Percentiles rank a stretch among this genome's conserved stretches.
Conservation (phyloP, 2,113 vertebrate species). For the Fregata magnificens region DNA sequence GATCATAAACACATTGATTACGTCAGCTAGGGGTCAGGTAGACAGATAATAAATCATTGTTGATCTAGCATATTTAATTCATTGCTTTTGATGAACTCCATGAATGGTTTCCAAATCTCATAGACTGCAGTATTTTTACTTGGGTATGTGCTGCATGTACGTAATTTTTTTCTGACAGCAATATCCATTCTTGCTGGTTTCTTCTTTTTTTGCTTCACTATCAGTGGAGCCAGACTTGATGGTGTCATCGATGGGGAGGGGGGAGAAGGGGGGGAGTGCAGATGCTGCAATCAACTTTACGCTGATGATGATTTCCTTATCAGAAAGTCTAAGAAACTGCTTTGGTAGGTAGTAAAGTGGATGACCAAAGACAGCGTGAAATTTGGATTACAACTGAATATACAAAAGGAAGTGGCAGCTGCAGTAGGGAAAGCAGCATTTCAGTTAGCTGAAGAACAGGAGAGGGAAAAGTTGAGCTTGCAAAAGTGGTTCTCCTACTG, state of each 20-base stretch:
- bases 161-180: background rate
- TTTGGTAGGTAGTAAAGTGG: background rate
- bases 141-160: background rate
- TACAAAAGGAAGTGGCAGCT: background rate
- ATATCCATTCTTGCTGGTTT: background rate
- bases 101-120: background rate
- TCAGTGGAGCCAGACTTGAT: background rate
- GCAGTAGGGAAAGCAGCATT: background rate
- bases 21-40: background rate
- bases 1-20: constrained; percentile 1
- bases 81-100: background rate
- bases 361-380: background rate
- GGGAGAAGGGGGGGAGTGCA: background rate
- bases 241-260: background rate
- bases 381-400: background rate
- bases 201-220: background rate
- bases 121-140: background rate
- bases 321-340: background rate
- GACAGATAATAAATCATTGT: background rate
- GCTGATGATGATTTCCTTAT: background rate
- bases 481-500: background rate
- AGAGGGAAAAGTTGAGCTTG: background rate
- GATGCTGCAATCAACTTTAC: background rate
- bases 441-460: background rate
- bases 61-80: background rate